Evolutionary conservation across 2,113 vertebrate species (phyloP).

Genomic region (Tympanuchus pallidicinctus): DNA sequence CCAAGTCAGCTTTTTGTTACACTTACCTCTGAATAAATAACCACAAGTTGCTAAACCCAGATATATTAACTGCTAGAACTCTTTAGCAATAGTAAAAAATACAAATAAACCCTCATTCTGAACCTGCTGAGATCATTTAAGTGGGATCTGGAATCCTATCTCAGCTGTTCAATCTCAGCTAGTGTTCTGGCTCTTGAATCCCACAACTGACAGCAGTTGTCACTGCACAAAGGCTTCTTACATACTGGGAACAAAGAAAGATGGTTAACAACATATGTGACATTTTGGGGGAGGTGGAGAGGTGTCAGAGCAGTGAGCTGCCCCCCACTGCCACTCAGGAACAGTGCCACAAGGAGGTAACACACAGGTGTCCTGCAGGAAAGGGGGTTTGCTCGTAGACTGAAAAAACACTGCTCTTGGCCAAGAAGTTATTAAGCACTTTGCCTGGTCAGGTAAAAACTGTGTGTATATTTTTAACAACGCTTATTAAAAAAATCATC

Average conservation of each 20-base stretch:
- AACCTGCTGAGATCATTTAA: neutral
- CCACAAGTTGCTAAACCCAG: neutral
- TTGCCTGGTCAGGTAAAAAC: neutral
- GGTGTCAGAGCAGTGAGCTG: fast-evolving
- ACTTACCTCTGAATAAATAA: neutral
- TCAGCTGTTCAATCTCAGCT: neutral
- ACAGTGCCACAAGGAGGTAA: too few relatives aligned
- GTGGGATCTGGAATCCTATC: neutral
- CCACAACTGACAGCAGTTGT: neutral
- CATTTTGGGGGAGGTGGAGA: neutral
- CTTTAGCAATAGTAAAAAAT: neutral
- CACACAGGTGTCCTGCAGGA: neutral
- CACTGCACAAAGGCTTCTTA: neutral
- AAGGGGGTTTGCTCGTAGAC: neutral
- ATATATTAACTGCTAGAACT: neutral
- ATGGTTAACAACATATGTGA: fast-evolving
- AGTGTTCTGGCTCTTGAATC: neutral
- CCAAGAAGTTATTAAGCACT: neutral
- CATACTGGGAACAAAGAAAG: neutral
- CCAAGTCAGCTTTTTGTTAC: neutral
- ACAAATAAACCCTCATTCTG: neutral
- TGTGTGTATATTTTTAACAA: fast-evolving
- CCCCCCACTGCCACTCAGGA: neutral
- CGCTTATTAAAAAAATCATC: neutral
- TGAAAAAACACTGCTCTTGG: neutral